Conservation (phyloP, 2,888 invertebrate genomes). For the Lasioglossum leucozonium region DNA sequence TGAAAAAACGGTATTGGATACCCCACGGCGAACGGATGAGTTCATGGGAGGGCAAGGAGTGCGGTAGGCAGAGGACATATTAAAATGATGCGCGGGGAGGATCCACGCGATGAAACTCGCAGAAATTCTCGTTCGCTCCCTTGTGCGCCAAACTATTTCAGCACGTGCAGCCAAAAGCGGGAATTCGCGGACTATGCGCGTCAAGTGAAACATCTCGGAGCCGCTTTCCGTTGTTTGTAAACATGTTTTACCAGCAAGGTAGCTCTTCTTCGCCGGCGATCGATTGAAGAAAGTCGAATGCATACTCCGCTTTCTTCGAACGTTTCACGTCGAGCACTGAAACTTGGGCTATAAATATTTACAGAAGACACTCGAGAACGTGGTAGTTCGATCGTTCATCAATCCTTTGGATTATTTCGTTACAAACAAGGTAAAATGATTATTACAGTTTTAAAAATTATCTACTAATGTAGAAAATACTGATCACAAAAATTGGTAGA, state of each 20-base stretch:
- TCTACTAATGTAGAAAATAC: too few relatives aligned
- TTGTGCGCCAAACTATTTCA: slow-evolving; percentile 79
- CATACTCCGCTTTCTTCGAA: neutral
- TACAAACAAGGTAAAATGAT: too few relatives aligned
- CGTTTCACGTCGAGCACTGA: neutral
- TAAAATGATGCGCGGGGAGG: slow-evolving; percentile 79
- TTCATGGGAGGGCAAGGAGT: slow-evolving; percentile 76
- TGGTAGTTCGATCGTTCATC: too few relatives aligned
- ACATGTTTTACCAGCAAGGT: slow-evolving; percentile 54
- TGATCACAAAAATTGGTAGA: too few relatives aligned
- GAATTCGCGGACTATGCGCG: slow-evolving; percentile 64
- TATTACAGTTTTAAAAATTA: too few relatives aligned
- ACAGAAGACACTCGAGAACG: too few relatives aligned
- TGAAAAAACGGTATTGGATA: slow-evolving; percentile 62
- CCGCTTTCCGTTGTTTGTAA: slow-evolving; percentile 70
- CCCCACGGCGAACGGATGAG: slow-evolving; percentile 69
- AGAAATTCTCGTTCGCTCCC: slow-evolving; percentile 62
- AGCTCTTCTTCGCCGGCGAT: neutral
- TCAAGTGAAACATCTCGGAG: slow-evolving; percentile 67
- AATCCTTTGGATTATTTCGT: too few relatives aligned
- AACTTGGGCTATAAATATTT: neutral
- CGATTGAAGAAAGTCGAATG: neutral
- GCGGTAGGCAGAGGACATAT: slow-evolving; percentile 83
- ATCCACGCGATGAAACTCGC: slow-evolving; percentile 62
- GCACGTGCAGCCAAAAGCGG: slow-evolving; percentile 72